Evolutionary conservation across 2,113 vertebrate genomes (phyloP).

Genomic region (Charina bottae): DNA sequence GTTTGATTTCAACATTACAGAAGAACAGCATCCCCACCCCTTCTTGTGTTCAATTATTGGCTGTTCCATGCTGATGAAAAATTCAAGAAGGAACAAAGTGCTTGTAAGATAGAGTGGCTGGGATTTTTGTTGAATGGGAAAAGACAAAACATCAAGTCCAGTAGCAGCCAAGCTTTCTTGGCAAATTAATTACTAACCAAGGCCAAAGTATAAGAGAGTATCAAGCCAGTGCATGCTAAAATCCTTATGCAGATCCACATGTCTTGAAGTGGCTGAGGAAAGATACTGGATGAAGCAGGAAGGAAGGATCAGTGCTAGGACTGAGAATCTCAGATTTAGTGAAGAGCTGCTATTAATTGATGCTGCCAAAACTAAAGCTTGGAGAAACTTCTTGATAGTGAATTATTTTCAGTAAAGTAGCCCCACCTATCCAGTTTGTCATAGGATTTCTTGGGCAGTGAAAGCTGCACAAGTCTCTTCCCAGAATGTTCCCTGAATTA

Average conservation of each 20-base stretch:
- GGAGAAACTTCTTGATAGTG: not conserved
- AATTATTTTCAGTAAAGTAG: not conserved
- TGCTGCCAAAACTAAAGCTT: not conserved
- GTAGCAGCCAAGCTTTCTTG: not conserved
- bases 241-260: not conserved
- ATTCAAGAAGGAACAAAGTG: not conserved
- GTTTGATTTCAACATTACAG: conserved; percentile 56
- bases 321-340: not conserved
- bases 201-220: not conserved
- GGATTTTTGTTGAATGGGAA: not conserved
- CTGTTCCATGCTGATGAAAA: not conserved
- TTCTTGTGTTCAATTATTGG: conserved; percentile 35
- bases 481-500: not conserved
- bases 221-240: not conserved
- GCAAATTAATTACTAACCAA: not conserved
- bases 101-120: not conserved
- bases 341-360: not conserved
- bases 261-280: not conserved
- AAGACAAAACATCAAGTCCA: not conserved
- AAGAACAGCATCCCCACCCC: conserved; percentile 59
- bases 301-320: too few species aligned
- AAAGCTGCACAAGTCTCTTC: not conserved
- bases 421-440: not conserved
- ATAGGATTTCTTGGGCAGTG: not conserved
- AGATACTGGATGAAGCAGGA: not conserved